Evolutionary conservation across 2,888 invertebrate genomes (phyloP).

Genomic region (Heliconius cydno): DNA sequence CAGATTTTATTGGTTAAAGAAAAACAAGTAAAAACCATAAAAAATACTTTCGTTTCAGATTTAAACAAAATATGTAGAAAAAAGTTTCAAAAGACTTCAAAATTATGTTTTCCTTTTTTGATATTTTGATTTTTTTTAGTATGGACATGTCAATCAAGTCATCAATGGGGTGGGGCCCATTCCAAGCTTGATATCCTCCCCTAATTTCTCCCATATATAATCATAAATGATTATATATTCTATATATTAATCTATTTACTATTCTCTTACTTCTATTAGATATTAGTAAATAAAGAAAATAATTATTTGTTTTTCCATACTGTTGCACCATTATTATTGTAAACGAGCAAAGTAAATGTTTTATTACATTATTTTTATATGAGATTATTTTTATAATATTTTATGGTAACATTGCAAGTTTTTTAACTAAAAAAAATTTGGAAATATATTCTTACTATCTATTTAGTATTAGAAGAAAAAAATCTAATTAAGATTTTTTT

Average conservation of each 20-base stretch:
- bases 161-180: too few species aligned
- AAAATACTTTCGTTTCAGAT: background rate
- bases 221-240: background rate
- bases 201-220: background rate
- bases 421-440: background rate
- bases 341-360: background rate
- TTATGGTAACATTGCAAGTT: background rate
- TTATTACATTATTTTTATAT: background rate
- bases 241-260: background rate
- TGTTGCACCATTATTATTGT: background rate
- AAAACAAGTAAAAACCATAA: background rate
- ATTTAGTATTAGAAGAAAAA: background rate
- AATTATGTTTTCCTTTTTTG: background rate
- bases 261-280: too few species aligned
- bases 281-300: background rate
- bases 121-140: background rate
- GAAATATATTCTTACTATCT: constrained; percentile 6
- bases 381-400: background rate
- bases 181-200: background rate
- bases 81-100: background rate
- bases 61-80: background rate
- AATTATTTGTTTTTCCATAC: background rate
- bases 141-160: constrained; percentile 14
- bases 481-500: background rate
- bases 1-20: background rate